Percentiles rank a stretch among this genome's conserved stretches.
Conservation (phyloP, 1,140 invertebrate genomes). For the Cylas formicarius region DNA sequence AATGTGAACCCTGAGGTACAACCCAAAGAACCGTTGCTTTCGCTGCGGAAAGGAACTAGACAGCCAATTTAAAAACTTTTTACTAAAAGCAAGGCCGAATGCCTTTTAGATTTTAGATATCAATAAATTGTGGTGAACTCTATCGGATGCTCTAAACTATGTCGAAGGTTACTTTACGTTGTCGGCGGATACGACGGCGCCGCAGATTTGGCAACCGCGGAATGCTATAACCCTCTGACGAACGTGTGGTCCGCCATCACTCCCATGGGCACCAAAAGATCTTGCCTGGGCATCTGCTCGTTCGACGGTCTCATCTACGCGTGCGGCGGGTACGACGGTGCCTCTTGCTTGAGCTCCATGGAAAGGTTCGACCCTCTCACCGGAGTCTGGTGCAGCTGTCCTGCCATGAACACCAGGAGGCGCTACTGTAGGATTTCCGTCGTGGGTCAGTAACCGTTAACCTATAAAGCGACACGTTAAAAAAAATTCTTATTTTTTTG, state of each 20-base stretch:
- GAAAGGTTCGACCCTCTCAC: conserved; percentile 62
- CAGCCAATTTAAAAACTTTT: too few relatives aligned
- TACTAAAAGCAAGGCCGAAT: too few relatives aligned
- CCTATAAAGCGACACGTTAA: neutral
- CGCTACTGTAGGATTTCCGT: conserved; percentile 58
- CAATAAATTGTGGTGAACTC: too few relatives aligned
- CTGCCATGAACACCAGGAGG: conserved; percentile 56
- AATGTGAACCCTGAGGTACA: too few relatives aligned
- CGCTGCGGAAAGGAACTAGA: too few relatives aligned
- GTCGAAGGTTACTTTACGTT: conserved; percentile 55
- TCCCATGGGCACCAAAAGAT: conserved; percentile 68
- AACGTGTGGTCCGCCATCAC: conserved; percentile 59
- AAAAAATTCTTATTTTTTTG: neutral
- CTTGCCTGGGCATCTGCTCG: conserved; percentile 56
- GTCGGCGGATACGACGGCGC: conserved; percentile 64
- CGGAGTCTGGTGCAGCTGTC: conserved; percentile 58
- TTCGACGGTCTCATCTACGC: conserved; percentile 63
- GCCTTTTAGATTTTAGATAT: too few relatives aligned
- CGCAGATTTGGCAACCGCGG: conserved; percentile 57
- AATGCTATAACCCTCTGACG: conserved; percentile 55
- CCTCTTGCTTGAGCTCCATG: conserved; percentile 60
- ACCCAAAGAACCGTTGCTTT: too few relatives aligned
- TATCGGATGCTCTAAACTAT: too few relatives aligned
- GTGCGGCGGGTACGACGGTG: conserved; percentile 67
- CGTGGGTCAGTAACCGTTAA: conserved; percentile 47